Evolutionary conservation across 1,140 invertebrate species (phyloP).

Genomic region (Hycleus phaleratus): DNA sequence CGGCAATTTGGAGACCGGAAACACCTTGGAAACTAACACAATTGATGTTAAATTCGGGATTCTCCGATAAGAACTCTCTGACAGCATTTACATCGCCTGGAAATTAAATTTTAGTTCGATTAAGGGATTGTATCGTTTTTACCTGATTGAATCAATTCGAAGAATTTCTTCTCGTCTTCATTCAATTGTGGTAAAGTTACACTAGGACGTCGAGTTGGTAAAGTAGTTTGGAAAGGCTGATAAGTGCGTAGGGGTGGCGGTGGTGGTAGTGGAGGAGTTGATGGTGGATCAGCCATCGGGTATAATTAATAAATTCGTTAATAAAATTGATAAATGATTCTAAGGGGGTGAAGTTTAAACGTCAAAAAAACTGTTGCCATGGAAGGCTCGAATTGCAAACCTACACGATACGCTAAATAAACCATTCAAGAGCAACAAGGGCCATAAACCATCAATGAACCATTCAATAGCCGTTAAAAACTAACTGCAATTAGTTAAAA

Average conservation of each 20-base stretch:
- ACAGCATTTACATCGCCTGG: slow-evolving; percentile 39
- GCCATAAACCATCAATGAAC: no score
- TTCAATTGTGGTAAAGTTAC: slow-evolving; percentile 42
- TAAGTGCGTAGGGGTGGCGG: not conserved
- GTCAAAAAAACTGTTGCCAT: no score
- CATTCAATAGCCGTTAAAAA: no score
- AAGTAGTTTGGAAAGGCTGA: slow-evolving; percentile 15
- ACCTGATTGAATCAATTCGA: slow-evolving; percentile 41
- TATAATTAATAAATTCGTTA: no score
- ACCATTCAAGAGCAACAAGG: no score
- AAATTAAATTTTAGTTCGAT: slow-evolving; percentile 3
- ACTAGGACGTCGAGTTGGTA: slow-evolving; percentile 24
- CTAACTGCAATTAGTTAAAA: no score
- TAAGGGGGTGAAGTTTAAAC: no score
- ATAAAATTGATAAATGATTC: no score
- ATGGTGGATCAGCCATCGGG: not conserved
- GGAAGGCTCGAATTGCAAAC: no score
- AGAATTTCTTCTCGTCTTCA: slow-evolving; percentile 44
- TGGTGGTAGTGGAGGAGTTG: slow-evolving; percentile 5
- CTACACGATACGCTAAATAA: no score
- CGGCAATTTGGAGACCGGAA: slow-evolving; percentile 48
- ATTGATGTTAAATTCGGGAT: slow-evolving; percentile 45
- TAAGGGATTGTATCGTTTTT: slow-evolving; percentile 5
- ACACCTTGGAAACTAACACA: slow-evolving; percentile 47
- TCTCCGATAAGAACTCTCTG: slow-evolving; percentile 35